A percentile compares a stretch with the other conserved stretches of the same genome.
Conservation (phyloP, 2,113 vertebrate species). For the Phalacrocorax pelagicus region DNA sequence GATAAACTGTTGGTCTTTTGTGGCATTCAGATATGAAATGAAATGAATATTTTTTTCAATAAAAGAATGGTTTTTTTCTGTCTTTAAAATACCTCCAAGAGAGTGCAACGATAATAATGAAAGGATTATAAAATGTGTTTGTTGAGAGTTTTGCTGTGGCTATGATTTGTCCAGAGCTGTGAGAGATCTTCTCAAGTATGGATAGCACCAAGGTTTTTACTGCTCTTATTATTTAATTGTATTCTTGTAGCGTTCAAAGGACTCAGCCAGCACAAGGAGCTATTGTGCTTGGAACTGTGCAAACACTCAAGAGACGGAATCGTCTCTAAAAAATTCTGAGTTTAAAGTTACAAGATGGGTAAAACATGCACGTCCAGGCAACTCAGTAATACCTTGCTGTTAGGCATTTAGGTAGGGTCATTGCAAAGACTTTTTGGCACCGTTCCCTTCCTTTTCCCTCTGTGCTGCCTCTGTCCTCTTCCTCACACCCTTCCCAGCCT, state of each 20-base stretch:
- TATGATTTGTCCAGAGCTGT: background rate
- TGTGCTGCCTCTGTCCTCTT: background rate
- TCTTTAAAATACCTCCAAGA: background rate
- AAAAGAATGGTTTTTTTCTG: background rate
- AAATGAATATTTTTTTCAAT: background rate
- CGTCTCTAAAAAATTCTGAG: background rate
- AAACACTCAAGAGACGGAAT: background rate
- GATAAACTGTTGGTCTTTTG: background rate
- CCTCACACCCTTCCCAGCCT: background rate
- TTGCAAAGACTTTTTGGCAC: background rate
- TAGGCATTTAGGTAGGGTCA: background rate
- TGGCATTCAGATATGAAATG: background rate
- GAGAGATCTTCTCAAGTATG: background rate
- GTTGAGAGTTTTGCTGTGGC: background rate
- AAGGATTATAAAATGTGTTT: background rate
- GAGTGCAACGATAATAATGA: background rate
- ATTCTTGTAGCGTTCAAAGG: background rate
- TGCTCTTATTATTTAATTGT: conserved; percentile 7
- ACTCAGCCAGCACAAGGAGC: background rate
- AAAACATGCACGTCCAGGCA: background rate
- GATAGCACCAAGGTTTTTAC: conserved; percentile 5
- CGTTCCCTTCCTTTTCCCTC: background rate
- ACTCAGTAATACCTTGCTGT: background rate
- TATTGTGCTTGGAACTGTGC: background rate
- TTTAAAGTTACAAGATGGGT: background rate